Percentiles rank a stretch among this genome's conserved stretches.
Evolutionary conservation across 2,888 invertebrate species (phyloP).

Genomic region (Stenodema calcarata): DNA sequence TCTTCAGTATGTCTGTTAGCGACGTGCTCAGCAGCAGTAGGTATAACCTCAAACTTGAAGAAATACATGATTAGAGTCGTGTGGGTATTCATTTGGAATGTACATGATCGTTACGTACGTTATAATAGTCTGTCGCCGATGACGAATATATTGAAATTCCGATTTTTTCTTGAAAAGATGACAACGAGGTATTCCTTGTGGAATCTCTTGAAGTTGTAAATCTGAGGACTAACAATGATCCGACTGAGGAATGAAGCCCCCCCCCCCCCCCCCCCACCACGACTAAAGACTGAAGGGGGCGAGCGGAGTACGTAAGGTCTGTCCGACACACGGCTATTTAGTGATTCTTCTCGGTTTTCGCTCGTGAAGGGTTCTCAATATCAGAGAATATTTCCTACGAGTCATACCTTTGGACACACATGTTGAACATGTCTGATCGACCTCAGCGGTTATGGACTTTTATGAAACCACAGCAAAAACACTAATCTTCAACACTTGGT

Average conservation of each 20-base stretch:
- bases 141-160: too few relatives aligned
- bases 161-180: background rate
- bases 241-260: background rate
- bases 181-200: background rate
- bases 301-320: background rate
- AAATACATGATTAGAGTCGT: too few relatives aligned
- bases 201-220: background rate
- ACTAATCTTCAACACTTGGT: background rate
- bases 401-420: background rate
- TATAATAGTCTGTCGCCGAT: too few relatives aligned
- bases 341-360: background rate
- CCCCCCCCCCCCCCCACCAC: too few relatives aligned
- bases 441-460: background rate
- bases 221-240: background rate
- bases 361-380: background rate
- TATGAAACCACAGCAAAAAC: background rate
- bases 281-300: background rate
- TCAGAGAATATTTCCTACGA: background rate
- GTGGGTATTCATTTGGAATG: too few relatives aligned
- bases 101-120: too few relatives aligned
- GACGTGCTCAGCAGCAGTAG: too few relatives aligned
- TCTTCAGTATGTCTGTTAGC: too few relatives aligned
- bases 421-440: background rate
- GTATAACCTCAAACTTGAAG: too few relatives aligned
- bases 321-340: background rate